Percentiles rank a stretch among this genome's conserved stretches.
phyloP scores from a whole-genome alignment of 2,888 invertebrate genomes.

The Drosophila monieri region DNA sequence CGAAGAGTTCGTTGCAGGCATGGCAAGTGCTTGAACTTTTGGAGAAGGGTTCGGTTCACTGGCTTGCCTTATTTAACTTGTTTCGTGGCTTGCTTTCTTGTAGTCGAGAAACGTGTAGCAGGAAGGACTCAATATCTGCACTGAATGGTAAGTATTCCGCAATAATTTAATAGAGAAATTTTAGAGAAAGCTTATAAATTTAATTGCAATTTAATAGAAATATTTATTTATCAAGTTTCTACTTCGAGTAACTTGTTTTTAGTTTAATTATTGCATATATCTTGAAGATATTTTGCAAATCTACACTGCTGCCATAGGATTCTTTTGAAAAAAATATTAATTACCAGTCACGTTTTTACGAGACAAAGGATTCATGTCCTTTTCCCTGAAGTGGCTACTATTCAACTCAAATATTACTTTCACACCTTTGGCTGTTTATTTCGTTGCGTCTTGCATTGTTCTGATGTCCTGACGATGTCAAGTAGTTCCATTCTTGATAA shows the following conservation, averaged over 20 bases:
- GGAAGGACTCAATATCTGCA: neutral
- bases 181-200: neutral
- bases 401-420: constrained; percentile 70
- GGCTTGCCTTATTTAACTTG: constrained; percentile 13
- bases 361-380: constrained; percentile 49
- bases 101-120: neutral
- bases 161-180: neutral
- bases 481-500: constrained; percentile 44
- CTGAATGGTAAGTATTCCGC: neutral
- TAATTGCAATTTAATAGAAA: neutral
- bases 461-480: constrained; percentile 1
- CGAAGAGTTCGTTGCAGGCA: constrained; percentile 19
- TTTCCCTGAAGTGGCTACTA: constrained; percentile 23
- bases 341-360: constrained; percentile 46
- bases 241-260: too few relatives aligned
- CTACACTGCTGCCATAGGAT: neutral
- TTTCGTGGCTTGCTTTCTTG: neutral
- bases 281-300: too few relatives aligned
- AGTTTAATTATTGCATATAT: too few relatives aligned
- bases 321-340: constrained; percentile 58
- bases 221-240: too few relatives aligned
- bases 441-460: constrained; percentile 27
- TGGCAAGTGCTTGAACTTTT: constrained; percentile 27
- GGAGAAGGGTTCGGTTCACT: constrained; percentile 8
- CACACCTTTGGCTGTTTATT: constrained; percentile 61